Evolutionary conservation across 2,888 invertebrate species (phyloP), one percentile per base, ranked within the genome.

Genomic region (Stramonita haemastoma): DNA sequence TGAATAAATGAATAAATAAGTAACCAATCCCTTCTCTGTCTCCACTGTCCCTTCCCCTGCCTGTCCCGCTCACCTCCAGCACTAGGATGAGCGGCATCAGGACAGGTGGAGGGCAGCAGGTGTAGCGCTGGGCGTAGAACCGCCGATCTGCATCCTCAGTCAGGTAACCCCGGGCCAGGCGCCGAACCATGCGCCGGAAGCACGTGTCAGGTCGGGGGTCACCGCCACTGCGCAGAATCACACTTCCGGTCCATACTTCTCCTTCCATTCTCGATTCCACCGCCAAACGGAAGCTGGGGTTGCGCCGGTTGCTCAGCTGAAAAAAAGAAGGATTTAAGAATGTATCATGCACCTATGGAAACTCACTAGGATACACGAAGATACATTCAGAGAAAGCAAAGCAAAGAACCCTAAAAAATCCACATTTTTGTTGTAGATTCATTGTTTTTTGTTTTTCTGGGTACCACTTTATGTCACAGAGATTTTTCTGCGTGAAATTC

Each of bases 81-180:
- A 98, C 97, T 92, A 99, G 98, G 96, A 99, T 98, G 95, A 98
- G 97, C 94, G 99, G 97, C 95, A 99, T 98, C 96, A 99, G 99
- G 92, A 98, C 97, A 13, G 99, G 99, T 89, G 99, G 99, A 87
- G 99, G 99, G 95, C 98, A 98, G 96, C 99, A 99, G 91, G 98
- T 98, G 97, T 99, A 99, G 95, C 98, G 97, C 97, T 99, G 99
- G 93, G 99, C 98, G 96, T 99, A 99, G 96, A 98, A 99, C 96
- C 98, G 99, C 95, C 99, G 97, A 97, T 99, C 99, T 95, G 98
- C 96, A 96, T 98, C 98, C 96, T 98, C 98, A 91, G 98, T 97
- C 95, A 99, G 97, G 97, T 98, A 98, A 97, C 99, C 98, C 96
- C 98, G 98, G 93, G 98, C 98, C 94, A 99, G 98, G 96, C 98